A percentile compares a stretch with the other conserved stretches of the same genome.
Conservation (phyloP, 2,797 vertebrate species). For the Atherinosoma microstoma region DNA sequence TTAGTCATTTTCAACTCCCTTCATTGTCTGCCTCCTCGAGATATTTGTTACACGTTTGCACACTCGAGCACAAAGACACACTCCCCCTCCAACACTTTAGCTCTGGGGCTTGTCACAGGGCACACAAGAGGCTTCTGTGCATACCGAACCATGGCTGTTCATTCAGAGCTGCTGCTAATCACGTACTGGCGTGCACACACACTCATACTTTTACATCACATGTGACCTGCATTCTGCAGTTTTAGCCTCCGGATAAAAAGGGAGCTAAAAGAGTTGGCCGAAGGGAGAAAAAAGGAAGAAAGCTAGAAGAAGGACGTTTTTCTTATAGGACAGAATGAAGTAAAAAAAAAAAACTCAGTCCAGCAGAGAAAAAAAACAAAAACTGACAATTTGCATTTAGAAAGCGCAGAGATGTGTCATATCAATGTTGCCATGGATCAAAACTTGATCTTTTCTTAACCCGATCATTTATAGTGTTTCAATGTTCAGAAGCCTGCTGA, state of each 20-base stretch:
- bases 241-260: slow-evolving; percentile 50
- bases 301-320: background rate
- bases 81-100: slow-evolving; percentile 47
- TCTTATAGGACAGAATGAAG: slow-evolving; percentile 11
- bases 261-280: slow-evolving; percentile 38
- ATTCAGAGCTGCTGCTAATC: slow-evolving; percentile 65
- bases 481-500: background rate
- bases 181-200: slow-evolving; percentile 43
- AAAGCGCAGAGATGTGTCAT: slow-evolving; percentile 1
- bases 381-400: background rate
- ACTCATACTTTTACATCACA: slow-evolving; percentile 46
- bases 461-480: background rate
- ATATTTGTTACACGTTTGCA: slow-evolving; percentile 47
- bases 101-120: slow-evolving; percentile 58
- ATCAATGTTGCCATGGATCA: background rate
- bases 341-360: slow-evolving; percentile 8
- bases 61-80: slow-evolving; percentile 29
- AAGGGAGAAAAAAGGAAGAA: slow-evolving; percentile 25
- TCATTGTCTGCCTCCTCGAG: slow-evolving; percentile 31
- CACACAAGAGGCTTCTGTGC: slow-evolving; percentile 68
- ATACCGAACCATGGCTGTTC: slow-evolving; percentile 63
- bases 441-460: background rate
- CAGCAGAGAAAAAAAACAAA: background rate
- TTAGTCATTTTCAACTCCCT: slow-evolving; percentile 36
- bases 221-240: slow-evolving; percentile 68